These are phyloP conservation scores for Echiichthys vipera DNA, from an alignment of 2,797 vertebrate genomes.

Conservation along the genomic window DNA sequence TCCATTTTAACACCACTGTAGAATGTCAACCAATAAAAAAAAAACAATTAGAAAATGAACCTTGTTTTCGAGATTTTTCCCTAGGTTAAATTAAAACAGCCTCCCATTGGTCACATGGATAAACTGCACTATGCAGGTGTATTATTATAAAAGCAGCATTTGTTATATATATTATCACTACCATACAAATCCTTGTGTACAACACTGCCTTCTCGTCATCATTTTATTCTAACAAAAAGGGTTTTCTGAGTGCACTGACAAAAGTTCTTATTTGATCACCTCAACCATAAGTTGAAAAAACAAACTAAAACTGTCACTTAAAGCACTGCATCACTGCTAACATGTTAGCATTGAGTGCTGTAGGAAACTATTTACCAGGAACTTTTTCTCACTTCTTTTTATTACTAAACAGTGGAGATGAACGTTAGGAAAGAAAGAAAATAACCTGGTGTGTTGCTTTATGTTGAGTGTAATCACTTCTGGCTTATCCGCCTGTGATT, in stretches of 20 bases:
- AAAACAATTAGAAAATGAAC: not conserved
- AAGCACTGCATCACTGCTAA: not conserved
- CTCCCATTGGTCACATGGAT: no score
- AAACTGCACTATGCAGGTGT: not conserved
- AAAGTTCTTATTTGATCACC: not conserved
- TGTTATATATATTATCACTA: not conserved
- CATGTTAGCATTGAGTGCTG: not conserved
- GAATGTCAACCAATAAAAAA: not conserved
- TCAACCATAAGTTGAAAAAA: not conserved
- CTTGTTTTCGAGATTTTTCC: not conserved
- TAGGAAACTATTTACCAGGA: no score
- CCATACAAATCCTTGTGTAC: not conserved
- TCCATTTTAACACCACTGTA: not conserved
- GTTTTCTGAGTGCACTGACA: no score
- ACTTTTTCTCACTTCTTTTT: not conserved
- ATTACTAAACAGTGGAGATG: not conserved
- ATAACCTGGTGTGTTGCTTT: conserved; percentile 10
- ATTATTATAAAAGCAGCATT: no score
- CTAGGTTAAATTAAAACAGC: not conserved
- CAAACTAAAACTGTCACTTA: not conserved
- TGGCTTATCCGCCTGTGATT: conserved; percentile 31
- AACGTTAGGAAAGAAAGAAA: not conserved
- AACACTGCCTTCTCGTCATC: no score
- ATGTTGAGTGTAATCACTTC: conserved; percentile 12
- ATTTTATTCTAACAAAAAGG: no score